Conservation (phyloP, 2,888 invertebrate genomes). For the Eucera pruinosa region DNA sequence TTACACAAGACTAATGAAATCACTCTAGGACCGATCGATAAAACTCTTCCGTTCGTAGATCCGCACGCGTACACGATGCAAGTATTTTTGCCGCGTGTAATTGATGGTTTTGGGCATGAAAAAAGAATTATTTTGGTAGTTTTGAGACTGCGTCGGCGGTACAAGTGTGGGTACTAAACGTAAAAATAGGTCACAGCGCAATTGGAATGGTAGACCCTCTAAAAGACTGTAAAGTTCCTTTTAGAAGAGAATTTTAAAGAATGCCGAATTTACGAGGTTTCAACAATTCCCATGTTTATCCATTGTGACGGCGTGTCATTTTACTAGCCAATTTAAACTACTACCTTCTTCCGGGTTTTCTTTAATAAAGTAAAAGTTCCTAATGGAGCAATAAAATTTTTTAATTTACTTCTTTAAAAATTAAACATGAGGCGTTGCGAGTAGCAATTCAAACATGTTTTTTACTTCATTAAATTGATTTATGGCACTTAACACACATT, state of each 20-base stretch:
- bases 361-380: neutral
- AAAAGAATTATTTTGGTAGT: constrained; percentile 3
- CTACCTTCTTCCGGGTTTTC: neutral
- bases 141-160: neutral
- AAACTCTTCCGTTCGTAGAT: neutral
- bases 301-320: neutral
- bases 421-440: no score
- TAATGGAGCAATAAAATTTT: neutral
- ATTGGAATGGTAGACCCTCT: constrained; percentile 18
- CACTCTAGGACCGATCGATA: neutral
- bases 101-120: neutral
- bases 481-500: no score
- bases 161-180: neutral
- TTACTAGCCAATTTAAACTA: neutral
- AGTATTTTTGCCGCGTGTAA: neutral
- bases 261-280: constrained; percentile 19
- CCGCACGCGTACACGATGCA: neutral
- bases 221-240: constrained; percentile 2
- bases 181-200: constrained; percentile 38
- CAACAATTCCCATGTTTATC: neutral
- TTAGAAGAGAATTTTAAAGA: constrained; percentile 18
- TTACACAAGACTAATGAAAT: constrained; percentile 18
- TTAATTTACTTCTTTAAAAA: neutral
- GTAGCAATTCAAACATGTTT: no score
- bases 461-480: no score